Base-by-base conservation (phyloP, 2,113 vertebrate genomes). In the Lycocorax pyrrhopterus region DNA sequence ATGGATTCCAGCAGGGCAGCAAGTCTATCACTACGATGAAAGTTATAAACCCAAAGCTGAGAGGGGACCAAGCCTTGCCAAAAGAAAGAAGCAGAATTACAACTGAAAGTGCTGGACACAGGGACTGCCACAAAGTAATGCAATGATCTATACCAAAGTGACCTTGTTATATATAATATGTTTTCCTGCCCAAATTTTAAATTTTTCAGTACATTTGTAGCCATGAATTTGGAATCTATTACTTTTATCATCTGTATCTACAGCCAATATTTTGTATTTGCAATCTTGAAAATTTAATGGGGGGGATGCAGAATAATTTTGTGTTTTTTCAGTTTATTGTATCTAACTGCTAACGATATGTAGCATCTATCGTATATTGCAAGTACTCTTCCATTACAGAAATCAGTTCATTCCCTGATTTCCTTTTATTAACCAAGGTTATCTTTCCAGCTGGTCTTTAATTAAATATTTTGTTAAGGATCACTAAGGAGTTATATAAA, bases 401-500 rank as follows among this genome's bases (percentile, higher is more conserved):
- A 73, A 79, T 85, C 1, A 2, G 19, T 73, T 77, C 5, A 53
- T 75, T 26, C 9, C 25, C 16, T 19, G 11, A 74, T 82, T 93
- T 93, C 46, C 43, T 88, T 89, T 94, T 69, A 85, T 69, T 83
- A 89, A 58, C 39, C 29, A 79, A 37, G 62, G 84, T 72, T 67
- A 60, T 74, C 39, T 52, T 91, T 87, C 59, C 39, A 92, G 23
- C 3, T 84, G 35, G 10, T 77, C 30, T 92, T 92, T 68, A 89
- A 81, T 72, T 75, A 92, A 89, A 84, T 87, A 92, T 78, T 91
- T 96, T 33, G 44, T 60, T 91, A 88, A 84, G 51, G 26, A 71
- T 84, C 76, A 75, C 77, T 90, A 89, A 84, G 35, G 41, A 93
- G 81, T 95, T 84, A 75, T 55, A 84, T 20, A 75, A 90, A 67